Evolutionary conservation across 2,113 vertebrate genomes (phyloP), one percentile per base, ranked within the genome.

Genomic region (Puma concolor): DNA sequence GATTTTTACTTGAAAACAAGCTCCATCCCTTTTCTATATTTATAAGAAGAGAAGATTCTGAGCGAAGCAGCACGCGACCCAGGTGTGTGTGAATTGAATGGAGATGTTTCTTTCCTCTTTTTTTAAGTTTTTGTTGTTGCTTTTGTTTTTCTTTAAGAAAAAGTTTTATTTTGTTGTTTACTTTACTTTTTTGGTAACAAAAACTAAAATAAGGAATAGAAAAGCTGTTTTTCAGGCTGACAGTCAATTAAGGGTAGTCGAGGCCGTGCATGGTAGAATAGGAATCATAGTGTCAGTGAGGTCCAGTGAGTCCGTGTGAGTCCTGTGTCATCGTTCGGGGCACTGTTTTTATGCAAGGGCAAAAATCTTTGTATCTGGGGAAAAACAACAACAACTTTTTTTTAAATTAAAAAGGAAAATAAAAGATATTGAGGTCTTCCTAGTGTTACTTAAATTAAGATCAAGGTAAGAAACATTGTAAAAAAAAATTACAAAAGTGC

Each of bases 251-350:
- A 98, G 98, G 99, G 99, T 98, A 99, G 98, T 99, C 99, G 95
- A 98, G 98, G 98, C 98, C 99, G 98, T 99, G 99, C 98, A 99
- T 99, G 98, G 99, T 99, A 99, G 99, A 98, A 98, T 99, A 99
- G 99, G 98, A 98, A 98, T 98, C 99, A 94, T 99, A 99, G 99
- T 99, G 99, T 99, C 98, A 99, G 99, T 99, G 99, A 99, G 99
- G 99, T 99, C 99, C 99, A 98, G 99, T 99, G 99, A 99, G 99
- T 99, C 99, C 99, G 99, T 98, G 99, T 99, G 99, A 99, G 99
- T 99, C 99, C 99, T 99, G 99, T 99, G 99, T 99, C 99, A 99
- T 99, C 99, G 99, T 99, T 98, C 98, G 98, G 98, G 99, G 99
- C 99, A 99, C 99, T 99, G 99, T 99, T 99, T 99, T 99, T 99